A percentile compares a stretch with the other conserved stretches of the same genome.
Conservation (phyloP, 2,888 invertebrate genomes). For the Cerastoderma edule region DNA sequence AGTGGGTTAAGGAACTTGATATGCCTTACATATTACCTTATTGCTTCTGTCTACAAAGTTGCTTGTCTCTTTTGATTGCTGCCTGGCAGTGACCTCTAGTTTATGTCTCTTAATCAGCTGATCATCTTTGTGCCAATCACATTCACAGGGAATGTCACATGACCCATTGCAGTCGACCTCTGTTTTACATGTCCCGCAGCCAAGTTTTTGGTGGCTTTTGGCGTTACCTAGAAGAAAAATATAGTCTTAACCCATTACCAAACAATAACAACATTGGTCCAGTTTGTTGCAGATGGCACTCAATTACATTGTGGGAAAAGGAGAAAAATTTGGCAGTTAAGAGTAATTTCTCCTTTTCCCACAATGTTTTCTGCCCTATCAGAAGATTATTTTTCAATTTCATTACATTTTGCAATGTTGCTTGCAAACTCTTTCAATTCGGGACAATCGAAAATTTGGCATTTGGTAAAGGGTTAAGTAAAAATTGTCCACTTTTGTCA, state of each 20-base stretch:
- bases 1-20: too few species aligned
- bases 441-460: too few species aligned
- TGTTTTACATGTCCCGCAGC: constrained; percentile 58
- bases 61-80: constrained; percentile 44
- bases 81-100: constrained; percentile 51
- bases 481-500: too few species aligned
- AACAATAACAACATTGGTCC: neutral
- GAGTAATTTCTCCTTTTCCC: constrained; percentile 7
- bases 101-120: constrained; percentile 39
- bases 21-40: constrained; percentile 11
- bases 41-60: constrained; percentile 57
- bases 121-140: constrained; percentile 48
- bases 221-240: constrained; percentile 41
- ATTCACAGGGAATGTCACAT: constrained; percentile 43
- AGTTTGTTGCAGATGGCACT: neutral
- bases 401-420: too few species aligned
- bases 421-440: too few species aligned
- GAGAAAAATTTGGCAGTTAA: constrained; percentile 5
- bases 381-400: too few species aligned
- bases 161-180: constrained; percentile 42
- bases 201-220: constrained; percentile 38
- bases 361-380: constrained; percentile 13
- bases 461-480: too few species aligned
- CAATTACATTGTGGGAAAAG: constrained; percentile 18
- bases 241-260: too few species aligned